phyloP scores from a whole-genome alignment of 1,140 invertebrate genomes.

The Pantala flavescens region DNA sequence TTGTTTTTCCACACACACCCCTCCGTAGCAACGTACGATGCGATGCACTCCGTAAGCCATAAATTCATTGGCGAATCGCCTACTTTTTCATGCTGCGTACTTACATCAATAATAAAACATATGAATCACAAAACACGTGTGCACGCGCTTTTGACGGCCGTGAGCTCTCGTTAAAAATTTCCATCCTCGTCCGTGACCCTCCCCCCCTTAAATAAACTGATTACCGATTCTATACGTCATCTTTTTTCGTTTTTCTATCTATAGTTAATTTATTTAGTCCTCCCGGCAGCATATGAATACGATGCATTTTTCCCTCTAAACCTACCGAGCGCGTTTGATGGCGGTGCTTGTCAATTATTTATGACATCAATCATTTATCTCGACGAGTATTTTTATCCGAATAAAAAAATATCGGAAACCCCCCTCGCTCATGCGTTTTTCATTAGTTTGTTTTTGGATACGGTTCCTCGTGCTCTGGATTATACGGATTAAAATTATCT shows the following conservation, averaged over 20 bases:
- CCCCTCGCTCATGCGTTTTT: not conserved
- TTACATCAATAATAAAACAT: too few species aligned
- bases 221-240: not conserved
- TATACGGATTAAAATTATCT: not conserved
- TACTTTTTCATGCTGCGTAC: too few species aligned
- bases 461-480: not conserved
- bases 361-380: constrained; percentile 8
- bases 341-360: constrained; percentile 1
- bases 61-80: too few species aligned
- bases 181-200: too few species aligned
- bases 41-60: too few species aligned
- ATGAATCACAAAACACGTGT: too few species aligned
- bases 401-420: not conserved
- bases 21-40: too few species aligned
- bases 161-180: too few species aligned
- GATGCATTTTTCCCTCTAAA: too few species aligned
- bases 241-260: not conserved
- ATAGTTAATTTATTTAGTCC: not conserved
- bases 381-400: not conserved
- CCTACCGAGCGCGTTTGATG: not conserved
- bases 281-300: not conserved
- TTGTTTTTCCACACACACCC: too few species aligned
- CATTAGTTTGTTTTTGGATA: not conserved
- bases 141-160: too few species aligned
- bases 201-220: not conserved